Conservation (phyloP, 1,140 invertebrate species). For the Tetramorium parvispinum region DNA sequence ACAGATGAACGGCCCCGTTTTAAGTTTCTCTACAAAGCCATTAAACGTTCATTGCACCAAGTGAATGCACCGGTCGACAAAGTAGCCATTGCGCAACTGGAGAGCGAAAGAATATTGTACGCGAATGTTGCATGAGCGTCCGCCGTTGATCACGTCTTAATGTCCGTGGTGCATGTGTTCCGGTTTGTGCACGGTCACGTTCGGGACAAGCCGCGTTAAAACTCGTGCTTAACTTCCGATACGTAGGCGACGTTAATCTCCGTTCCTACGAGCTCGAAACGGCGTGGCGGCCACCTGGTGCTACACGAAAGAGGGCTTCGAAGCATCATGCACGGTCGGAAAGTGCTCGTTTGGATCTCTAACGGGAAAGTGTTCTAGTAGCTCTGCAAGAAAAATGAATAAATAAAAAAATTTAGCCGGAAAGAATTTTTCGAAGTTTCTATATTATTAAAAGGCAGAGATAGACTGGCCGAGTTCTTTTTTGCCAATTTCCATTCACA, state of each 20-base stretch:
- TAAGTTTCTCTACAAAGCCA: neutral
- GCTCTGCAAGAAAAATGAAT: neutral
- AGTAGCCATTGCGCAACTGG: slow-evolving; percentile 9
- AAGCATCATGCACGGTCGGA: slow-evolving; percentile 40
- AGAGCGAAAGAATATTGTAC: slow-evolving; percentile 43
- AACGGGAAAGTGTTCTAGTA: neutral
- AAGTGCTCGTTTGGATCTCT: slow-evolving; percentile 34
- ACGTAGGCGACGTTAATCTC: slow-evolving; percentile 68
- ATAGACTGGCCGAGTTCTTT: neutral
- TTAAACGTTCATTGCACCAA: neutral
- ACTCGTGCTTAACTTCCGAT: slow-evolving; percentile 65
- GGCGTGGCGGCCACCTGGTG: slow-evolving; percentile 62
- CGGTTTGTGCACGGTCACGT: slow-evolving; percentile 57
- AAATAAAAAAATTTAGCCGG: neutral
- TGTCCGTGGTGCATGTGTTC: slow-evolving; percentile 43
- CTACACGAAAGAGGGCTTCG: slow-evolving; percentile 32
- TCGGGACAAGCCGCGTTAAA: slow-evolving; percentile 59
- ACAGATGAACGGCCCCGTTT: neutral
- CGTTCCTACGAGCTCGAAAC: slow-evolving; percentile 54
- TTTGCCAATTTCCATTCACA: neutral
- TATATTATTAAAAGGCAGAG: neutral
- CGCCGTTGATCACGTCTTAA: slow-evolving; percentile 71
- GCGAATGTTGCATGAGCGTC: slow-evolving; percentile 30
- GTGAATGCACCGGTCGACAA: neutral
- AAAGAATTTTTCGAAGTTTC: neutral